Evolutionary conservation across 2,797 vertebrate species (phyloP), one percentile per base, ranked within the genome.

Genomic region (Catostomus latipinnis): DNA sequence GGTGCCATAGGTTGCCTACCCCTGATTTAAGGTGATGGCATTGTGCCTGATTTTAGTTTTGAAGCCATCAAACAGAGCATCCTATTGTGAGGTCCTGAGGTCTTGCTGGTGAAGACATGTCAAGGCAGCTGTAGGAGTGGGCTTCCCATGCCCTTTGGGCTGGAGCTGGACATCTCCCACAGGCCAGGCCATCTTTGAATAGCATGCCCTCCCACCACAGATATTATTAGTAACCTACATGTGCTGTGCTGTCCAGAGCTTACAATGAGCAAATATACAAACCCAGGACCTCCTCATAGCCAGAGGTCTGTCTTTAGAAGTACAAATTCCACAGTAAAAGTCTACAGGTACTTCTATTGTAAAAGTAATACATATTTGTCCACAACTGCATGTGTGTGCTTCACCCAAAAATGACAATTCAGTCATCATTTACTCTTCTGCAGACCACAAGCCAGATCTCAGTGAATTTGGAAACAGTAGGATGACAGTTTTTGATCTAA

Each of bases 131-230:
- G 87, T 84, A 89, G 89, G 78, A 74, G 67, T 61, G 74, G 89
- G 89, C 91, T 94, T 95, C 94, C 93, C 94, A 94, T 93, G 93
- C 90, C 93, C 93, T 94, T 89, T 92, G 82, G 81, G 88, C 87
- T 87, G 83, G 83, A 88, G 80, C 87, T 88, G 88, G 90, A 91
- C 89, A 89, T 92, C 91, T 94, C 92, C 92, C 94, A 93, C 90
- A 93, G 90, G 88, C 90, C 83, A 75, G 75, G 90, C 45, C 10
- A 58, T 49, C 91, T 91, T 84, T 90, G 94, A 95, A 95, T 94
- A 94, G 89, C 91, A 80, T 82, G 86, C 89, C 91, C 88, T 89
- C 86, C 78, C 71, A 69, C 81, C 71, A 12, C 78, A 62, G 63
- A 84, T 88, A 89, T 88, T 83, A 82, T 84, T 87, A 87, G 85